Conservation (phyloP, 2,797 vertebrate genomes). For the Sebastes steindachneri region DNA sequence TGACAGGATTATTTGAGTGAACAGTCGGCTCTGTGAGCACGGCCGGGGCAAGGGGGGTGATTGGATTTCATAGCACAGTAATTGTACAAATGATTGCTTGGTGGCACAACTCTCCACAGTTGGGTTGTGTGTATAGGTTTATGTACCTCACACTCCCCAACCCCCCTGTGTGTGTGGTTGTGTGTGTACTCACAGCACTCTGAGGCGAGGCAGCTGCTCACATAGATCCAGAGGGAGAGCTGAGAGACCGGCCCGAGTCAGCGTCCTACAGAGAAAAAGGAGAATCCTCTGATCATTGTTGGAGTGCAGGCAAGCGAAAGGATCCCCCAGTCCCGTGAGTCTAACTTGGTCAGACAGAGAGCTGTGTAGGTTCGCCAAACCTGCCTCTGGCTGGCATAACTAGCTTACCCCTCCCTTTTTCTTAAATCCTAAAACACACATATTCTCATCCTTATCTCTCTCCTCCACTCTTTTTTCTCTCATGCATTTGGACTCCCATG, state of each 20-base stretch:
- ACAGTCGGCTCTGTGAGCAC: slow-evolving; percentile 42
- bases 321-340: slow-evolving; percentile 44
- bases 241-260: slow-evolving; percentile 90
- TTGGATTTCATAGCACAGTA: slow-evolving; percentile 60
- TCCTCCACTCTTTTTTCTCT: neutral
- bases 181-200: slow-evolving; percentile 89
- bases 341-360: slow-evolving; percentile 62
- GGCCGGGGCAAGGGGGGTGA: neutral
- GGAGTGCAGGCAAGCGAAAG: slow-evolving; percentile 56
- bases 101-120: slow-evolving; percentile 34
- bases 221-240: slow-evolving; percentile 90
- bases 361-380: slow-evolving; percentile 59
- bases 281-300: slow-evolving; percentile 65
- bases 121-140: slow-evolving; percentile 51
- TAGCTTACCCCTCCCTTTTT: slow-evolving; percentile 31
- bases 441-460: slow-evolving; percentile 10
- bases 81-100: slow-evolving; percentile 49
- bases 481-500: neutral
- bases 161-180: neutral
- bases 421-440: slow-evolving; percentile 41
- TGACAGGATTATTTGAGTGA: slow-evolving; percentile 51
- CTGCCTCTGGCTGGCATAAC: slow-evolving; percentile 59
- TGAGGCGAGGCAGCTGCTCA: slow-evolving; percentile 92
- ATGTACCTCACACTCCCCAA: slow-evolving; percentile 28
- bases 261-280: slow-evolving; percentile 82